Evolutionary conservation across 2,797 vertebrate species (phyloP).

Genomic region (Chelidonichthys spinosus): DNA sequence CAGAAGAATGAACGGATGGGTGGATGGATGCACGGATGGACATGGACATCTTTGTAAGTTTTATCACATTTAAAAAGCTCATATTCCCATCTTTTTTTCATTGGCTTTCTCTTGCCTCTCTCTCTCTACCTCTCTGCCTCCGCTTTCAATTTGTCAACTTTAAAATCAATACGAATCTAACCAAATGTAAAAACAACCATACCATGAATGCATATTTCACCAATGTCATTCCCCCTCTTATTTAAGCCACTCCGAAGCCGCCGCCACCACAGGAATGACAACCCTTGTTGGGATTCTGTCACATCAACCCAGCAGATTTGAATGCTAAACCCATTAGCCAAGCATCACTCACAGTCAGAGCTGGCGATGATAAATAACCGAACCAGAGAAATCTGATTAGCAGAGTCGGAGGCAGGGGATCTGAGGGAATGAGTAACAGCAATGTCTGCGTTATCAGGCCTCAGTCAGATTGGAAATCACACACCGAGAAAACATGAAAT

Average conservation of each 20-base stretch:
- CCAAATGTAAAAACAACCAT: slow-evolving; percentile 65
- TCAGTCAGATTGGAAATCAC: slow-evolving; percentile 83
- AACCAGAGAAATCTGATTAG: slow-evolving; percentile 85
- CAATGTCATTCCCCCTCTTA: slow-evolving; percentile 73
- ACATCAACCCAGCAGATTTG: slow-evolving; percentile 81
- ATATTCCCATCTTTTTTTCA: slow-evolving; percentile 3
- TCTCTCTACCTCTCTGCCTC: slow-evolving; percentile 2
- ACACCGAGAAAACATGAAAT: slow-evolving; percentile 79
- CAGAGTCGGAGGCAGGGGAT: slow-evolving; percentile 77
- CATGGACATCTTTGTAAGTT: slow-evolving; percentile 18
- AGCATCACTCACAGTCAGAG: slow-evolving; percentile 85
- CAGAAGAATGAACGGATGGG: neutral
- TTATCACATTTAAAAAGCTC: slow-evolving; percentile 26
- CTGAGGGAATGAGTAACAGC: slow-evolving; percentile 82
- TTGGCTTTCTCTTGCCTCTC: neutral
- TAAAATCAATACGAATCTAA: slow-evolving; percentile 74
- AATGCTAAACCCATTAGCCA: slow-evolving; percentile 86
- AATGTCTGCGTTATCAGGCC: slow-evolving; percentile 76
- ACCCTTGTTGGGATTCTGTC: slow-evolving; percentile 81
- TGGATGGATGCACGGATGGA: slow-evolving; percentile 2
- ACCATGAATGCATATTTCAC: slow-evolving; percentile 75
- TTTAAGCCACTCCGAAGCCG: slow-evolving; percentile 69
- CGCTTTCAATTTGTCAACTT: slow-evolving; percentile 59
- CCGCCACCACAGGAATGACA: slow-evolving; percentile 74
- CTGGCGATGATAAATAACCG: slow-evolving; percentile 84